Conservation (phyloP, 2,797 vertebrate genomes). For the Tragelaphus eurycerus region DNA sequence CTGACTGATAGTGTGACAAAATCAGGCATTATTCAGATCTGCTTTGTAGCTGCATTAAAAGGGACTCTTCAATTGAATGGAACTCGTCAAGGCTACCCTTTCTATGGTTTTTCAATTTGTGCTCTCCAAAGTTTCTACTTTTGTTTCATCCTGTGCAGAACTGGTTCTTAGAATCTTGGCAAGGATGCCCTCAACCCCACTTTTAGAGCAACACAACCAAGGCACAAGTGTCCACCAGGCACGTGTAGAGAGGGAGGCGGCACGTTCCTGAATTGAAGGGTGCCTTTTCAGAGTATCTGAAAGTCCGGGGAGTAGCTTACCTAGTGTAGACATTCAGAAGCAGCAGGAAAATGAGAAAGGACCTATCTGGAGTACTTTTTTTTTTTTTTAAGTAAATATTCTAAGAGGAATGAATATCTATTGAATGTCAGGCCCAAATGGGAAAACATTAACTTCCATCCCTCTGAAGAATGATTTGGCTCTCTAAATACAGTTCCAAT, state of each 20-base stretch:
- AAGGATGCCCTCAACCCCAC: not conserved
- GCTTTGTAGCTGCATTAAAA: conserved; percentile 70
- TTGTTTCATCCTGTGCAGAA: conserved; percentile 25
- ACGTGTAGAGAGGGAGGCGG: fast-evolving
- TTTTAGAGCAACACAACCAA: not conserved
- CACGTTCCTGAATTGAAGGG: not conserved
- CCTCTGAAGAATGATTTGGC: not conserved
- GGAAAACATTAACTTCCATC: not conserved
- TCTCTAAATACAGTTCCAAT: conserved; percentile 14
- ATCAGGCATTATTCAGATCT: conserved; percentile 75
- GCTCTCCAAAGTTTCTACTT: conserved; percentile 49
- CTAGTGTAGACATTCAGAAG: not conserved
- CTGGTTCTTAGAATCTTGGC: not conserved
- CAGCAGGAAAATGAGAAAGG: not conserved
- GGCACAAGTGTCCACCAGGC: not conserved
- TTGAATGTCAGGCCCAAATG: not conserved
- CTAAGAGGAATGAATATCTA: not conserved
- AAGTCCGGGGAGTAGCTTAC: not conserved
- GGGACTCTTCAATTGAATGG: conserved; percentile 50
- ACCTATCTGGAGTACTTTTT: not conserved
- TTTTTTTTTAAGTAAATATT: conserved; percentile 2
- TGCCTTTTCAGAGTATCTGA: not conserved
- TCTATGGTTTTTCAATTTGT: conserved; percentile 56
- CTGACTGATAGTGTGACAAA: conserved; percentile 62
- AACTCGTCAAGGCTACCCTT: conserved; percentile 66